A percentile compares a stretch with the other conserved stretches of the same genome.
Conservation (phyloP, 2,113 vertebrate species). For the Piprites chloris region DNA sequence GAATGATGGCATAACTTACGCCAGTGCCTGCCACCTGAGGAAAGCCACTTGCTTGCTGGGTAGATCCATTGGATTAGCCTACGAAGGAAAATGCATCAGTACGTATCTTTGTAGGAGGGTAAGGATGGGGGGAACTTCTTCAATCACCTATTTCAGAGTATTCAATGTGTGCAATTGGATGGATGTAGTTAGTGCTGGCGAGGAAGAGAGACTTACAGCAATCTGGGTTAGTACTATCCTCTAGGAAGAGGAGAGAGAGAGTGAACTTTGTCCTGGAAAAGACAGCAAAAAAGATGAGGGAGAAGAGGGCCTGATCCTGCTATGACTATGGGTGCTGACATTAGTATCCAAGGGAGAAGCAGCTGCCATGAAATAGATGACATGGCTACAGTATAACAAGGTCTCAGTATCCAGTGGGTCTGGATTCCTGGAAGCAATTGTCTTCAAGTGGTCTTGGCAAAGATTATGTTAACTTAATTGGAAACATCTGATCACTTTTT, state of each 20-base stretch:
- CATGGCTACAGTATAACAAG: not conserved
- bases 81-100: slow-evolving; percentile 98
- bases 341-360: not conserved
- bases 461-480: slow-evolving; percentile 9
- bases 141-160: not conserved
- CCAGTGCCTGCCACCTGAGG: slow-evolving; percentile 94
- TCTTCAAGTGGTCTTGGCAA: slow-evolving; percentile 39
- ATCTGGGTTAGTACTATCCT: not conserved
- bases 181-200: not conserved
- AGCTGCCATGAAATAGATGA: not conserved
- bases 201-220: not conserved
- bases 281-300: not conserved
- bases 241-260: not conserved
- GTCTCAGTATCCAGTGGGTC: not conserved
- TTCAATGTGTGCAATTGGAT: rapidly evolving
- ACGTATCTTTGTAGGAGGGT: slow-evolving; percentile 70
- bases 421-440: slow-evolving; percentile 42
- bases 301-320: not conserved
- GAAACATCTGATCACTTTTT: slow-evolving; percentile 55
- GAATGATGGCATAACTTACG: slow-evolving; percentile 94
- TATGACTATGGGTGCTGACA: not conserved
- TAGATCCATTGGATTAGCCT: slow-evolving; percentile 95
- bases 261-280: not conserved
- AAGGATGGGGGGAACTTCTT: not conserved
- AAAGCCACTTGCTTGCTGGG: slow-evolving; percentile 95